Conservation (phyloP, 2,113 vertebrate genomes). For the Lates calcarifer region DNA sequence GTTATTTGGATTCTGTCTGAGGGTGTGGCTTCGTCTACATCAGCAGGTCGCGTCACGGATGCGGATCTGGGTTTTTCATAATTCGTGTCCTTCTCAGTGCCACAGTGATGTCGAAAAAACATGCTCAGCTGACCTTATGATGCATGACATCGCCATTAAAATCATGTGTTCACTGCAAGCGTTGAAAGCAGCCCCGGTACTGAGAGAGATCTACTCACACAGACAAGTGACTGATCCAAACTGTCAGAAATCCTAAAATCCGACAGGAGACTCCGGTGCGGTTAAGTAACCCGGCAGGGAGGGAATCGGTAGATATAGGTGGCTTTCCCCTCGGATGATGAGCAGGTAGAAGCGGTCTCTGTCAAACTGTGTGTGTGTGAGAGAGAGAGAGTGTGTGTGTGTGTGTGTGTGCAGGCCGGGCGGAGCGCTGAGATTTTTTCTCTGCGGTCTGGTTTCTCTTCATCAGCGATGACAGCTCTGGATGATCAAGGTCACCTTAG, state of each 20-base stretch:
- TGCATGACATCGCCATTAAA: constrained; percentile 44
- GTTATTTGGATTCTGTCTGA: constrained; percentile 36
- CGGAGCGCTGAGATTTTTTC: neutral
- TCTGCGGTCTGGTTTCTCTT: neutral
- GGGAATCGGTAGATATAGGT: neutral
- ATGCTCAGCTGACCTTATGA: constrained; percentile 50
- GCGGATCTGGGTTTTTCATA: constrained; percentile 28
- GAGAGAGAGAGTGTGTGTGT: neutral
- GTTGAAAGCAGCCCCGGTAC: neutral
- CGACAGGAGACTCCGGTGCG: neutral
- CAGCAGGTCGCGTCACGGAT: constrained; percentile 55
- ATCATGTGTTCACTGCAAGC: neutral
- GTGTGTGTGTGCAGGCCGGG: constrained; percentile 46
- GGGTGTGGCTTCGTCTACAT: constrained; percentile 70
- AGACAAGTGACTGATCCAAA: neutral
- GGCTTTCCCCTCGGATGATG: constrained; percentile 26
- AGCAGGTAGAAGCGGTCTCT: constrained; percentile 3
- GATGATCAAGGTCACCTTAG: constrained; percentile 51
- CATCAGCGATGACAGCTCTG: constrained; percentile 1
- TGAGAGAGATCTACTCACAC: constrained; percentile 49
- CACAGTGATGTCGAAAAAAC: neutral
- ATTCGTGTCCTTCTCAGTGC: constrained; percentile 19
- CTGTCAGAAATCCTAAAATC: neutral
- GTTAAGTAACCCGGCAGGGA: neutral
- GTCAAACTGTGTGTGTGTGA: neutral